Base-by-base conservation (phyloP, 2,113 vertebrate species). In the Nothocercus julius region DNA sequence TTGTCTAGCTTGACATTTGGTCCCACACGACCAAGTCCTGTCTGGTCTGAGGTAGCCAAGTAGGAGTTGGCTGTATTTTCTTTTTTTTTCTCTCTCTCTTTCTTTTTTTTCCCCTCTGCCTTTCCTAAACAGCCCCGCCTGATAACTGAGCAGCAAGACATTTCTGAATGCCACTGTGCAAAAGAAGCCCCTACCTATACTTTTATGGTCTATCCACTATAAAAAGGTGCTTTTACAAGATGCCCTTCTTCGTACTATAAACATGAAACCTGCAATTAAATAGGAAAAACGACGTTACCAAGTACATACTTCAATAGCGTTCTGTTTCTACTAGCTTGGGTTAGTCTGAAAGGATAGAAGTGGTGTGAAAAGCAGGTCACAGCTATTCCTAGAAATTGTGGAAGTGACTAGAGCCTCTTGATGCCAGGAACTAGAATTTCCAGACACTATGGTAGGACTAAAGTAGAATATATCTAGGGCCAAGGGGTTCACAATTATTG, bases 241-340 rank as follows among this genome's bases (percentile, higher is more conserved):
- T 87, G 87, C 80, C 68, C 91, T 96, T 95, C 88, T 93, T 92
- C 49, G 0, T 61, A 87, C 70, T 49, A 70, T 54, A 94, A 96
- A 97, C 92, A 97, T 2, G 67, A 92, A 96, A 76, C 89, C 96
- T 97, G 91, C 87, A 97, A 97, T 97, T 97, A 97, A 93, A 89
- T 2, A 51, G 90, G 76, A 54, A 91, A 82, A 93, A 44, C 0
- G 1, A 88, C 90, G 47, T 89, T 88, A 62, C 89, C 87, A 11
- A 79, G 86, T 45, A 67, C 44, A 24, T 18, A 5, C 61, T 67
- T 97, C 95, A 97, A 97, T 96, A 79, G 44, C 0, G 30, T 87
- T 95, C 96, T 97, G 96, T 96, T 94, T 66, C 84, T 27, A 54
- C 62, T 63, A 67, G 91, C 87, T 93, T 7, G 0, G 72, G 38